Evolutionary conservation across 2,888 invertebrate genomes (phyloP), one percentile per base, ranked within the genome.

Genomic region (Pseudeuparius sepicola): DNA sequence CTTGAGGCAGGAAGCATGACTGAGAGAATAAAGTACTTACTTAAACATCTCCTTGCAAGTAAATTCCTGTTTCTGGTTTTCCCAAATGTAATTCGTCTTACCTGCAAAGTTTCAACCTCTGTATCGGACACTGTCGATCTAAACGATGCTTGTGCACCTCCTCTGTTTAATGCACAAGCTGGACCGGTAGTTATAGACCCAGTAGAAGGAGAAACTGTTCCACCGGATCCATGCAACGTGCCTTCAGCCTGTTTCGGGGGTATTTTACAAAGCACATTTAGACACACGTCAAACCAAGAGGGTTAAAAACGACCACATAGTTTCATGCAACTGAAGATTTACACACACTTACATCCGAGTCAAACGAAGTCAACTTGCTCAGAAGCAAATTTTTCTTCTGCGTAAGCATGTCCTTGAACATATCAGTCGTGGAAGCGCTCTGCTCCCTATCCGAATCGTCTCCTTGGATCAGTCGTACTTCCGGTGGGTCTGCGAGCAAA

Each of bases 111-210:
- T 66, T 87, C 84, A 59, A 86, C 83, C 70, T 93, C 93, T 57
- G 89, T 90, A 65, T 93, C 93, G 52, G 92, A 93, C 55, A 90
- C 84, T 51, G 90, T 87, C 53, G 89, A 88, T 58, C 90, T 79
- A 70, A 87, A 82, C 27, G 74, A 70, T 53, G 83, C 78, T 64
- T 79, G 74, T 53, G 71, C 51, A 61, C 75, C 80, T 60, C 73
- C 75, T 63, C 77, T 76, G 64, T 73, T 81, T 54, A 68, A 67
- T 61, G 71, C 77, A 64, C 71, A 80, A 54, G 81, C 78, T 55
- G 73, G 71, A 53, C 72, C 72, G 51, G 84, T 82, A 53, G 84
- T 81, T 65, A 84, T 81, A 59, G 82, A 84, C 57, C 84, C 83
- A 53, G 78, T 77, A 55, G 80, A 80, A 54, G 79, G 63, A 18